Evolutionary conservation across 2,113 vertebrate species (phyloP).

Genomic region (Misgurnus anguillicaudatus): DNA sequence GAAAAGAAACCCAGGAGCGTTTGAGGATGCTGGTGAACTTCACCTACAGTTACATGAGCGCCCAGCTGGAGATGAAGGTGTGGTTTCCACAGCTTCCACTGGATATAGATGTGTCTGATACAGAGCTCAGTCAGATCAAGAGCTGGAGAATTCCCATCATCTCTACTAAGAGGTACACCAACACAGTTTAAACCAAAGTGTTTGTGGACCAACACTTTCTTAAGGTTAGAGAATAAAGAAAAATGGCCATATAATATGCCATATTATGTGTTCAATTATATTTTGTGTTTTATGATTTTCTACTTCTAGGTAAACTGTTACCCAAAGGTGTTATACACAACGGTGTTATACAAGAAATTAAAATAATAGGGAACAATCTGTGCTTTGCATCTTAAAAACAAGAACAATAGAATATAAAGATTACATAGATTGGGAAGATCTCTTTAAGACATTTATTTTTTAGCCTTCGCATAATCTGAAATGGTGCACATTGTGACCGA

Average conservation of each 20-base stretch:
- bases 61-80: slow-evolving; percentile 85
- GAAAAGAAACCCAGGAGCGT: slow-evolving; percentile 90
- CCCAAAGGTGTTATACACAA: too few species aligned
- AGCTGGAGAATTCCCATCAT: slow-evolving; percentile 90
- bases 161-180: slow-evolving; percentile 82
- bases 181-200: slow-evolving; percentile 22
- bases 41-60: slow-evolving; percentile 89
- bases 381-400: too few species aligned
- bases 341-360: too few species aligned
- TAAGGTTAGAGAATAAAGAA: too few species aligned
- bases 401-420: neutral
- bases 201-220: too few species aligned
- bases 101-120: slow-evolving; percentile 91
- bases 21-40: slow-evolving; percentile 85
- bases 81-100: slow-evolving; percentile 91
- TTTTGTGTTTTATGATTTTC: too few species aligned
- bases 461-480: neutral
- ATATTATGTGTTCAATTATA: too few species aligned
- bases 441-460: neutral
- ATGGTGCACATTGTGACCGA: neutral
- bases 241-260: too few species aligned
- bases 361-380: too few species aligned
- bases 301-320: too few species aligned
- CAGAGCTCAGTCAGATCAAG: slow-evolving; percentile 92
- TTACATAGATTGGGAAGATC: neutral